phyloP scores from a whole-genome alignment of 2,113 vertebrate species.

The Podiceps cristatus region DNA sequence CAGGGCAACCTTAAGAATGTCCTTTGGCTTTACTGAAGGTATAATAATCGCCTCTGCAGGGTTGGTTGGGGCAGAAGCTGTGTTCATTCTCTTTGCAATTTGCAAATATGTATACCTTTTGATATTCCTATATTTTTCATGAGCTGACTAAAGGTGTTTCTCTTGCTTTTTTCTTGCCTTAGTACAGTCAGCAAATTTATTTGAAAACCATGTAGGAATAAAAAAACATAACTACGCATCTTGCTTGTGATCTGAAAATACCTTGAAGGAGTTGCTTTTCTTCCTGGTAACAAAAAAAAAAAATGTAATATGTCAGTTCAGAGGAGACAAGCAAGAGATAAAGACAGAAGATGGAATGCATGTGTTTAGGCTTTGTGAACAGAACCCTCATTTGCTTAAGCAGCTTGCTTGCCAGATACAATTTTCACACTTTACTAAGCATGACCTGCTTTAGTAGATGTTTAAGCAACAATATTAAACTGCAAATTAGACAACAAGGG shows the following conservation, averaged over 20 bases:
- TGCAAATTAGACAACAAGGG: slow-evolving; percentile 27
- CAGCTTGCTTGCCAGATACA: slow-evolving; percentile 56
- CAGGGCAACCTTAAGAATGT: neutral
- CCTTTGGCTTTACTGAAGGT: neutral
- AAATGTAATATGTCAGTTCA: neutral
- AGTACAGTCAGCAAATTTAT: neutral
- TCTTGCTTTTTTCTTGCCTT: neutral
- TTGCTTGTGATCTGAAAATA: neutral
- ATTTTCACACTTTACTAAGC: slow-evolving; percentile 61
- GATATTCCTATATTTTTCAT: neutral
- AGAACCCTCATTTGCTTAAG: slow-evolving; percentile 54
- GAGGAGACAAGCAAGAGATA: neutral
- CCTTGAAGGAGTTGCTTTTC: neutral
- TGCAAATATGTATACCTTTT: neutral
- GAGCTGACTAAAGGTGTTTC: neutral
- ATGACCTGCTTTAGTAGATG: slow-evolving; percentile 42
- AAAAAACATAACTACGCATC: neutral
- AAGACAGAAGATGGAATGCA: neutral
- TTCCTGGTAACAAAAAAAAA: neutral
- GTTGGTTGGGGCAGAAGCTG: neutral
- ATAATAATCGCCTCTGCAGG: neutral
- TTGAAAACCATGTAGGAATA: neutral
- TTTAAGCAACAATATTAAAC: slow-evolving; percentile 43
- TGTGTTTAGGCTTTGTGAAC: slow-evolving; percentile 2
- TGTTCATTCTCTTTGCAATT: neutral